Percentiles rank a stretch among this genome's conserved stretches.
These are phyloP conservation scores for Chanos chanos DNA, from an alignment of 2,797 vertebrate genomes.

Conservation along the genomic window DNA sequence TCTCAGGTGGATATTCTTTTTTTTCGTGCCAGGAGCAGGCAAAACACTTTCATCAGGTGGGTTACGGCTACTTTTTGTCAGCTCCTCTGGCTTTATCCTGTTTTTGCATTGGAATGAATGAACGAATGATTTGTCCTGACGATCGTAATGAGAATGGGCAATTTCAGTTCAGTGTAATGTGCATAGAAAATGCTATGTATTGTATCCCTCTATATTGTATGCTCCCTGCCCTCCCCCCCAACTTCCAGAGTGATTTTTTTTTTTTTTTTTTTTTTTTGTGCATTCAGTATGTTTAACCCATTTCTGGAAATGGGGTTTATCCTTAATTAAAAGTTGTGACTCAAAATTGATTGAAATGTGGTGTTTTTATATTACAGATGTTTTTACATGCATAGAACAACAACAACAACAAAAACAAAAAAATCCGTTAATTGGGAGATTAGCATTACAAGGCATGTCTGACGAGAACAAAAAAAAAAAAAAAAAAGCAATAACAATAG, in stretches of 20 bases:
- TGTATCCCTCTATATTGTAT: slow-evolving; percentile 56
- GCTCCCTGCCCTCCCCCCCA: slow-evolving; percentile 42
- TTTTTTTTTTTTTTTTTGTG: slow-evolving; percentile 52
- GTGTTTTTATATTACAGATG: slow-evolving; percentile 66
- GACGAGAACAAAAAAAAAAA: no score
- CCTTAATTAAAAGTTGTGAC: slow-evolving; percentile 64
- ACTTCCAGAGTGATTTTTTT: slow-evolving; percentile 44
- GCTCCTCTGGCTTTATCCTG: slow-evolving; percentile 22
- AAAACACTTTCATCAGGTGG: slow-evolving; percentile 31
- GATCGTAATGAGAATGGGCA: slow-evolving; percentile 55
- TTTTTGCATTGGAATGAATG: slow-evolving; percentile 43
- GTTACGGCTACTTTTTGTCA: slow-evolving; percentile 29
- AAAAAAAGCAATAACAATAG: slow-evolving; percentile 63
- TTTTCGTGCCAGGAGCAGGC: slow-evolving; percentile 43
- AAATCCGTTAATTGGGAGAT: slow-evolving; percentile 25
- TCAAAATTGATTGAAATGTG: slow-evolving; percentile 61
- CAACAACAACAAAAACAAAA: no score
- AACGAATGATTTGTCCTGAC: slow-evolving; percentile 52
- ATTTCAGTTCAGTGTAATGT: slow-evolving; percentile 56
- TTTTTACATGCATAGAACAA: slow-evolving; percentile 47
- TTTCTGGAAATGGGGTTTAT: slow-evolving; percentile 68
- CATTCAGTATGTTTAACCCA: slow-evolving; percentile 53
- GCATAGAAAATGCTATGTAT: slow-evolving; percentile 62
- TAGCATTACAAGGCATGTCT: slow-evolving; percentile 57
- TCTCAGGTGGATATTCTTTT: slow-evolving; percentile 66